Conservation (phyloP, 2,797 vertebrate species). For the Enteromius viviparus region DNA sequence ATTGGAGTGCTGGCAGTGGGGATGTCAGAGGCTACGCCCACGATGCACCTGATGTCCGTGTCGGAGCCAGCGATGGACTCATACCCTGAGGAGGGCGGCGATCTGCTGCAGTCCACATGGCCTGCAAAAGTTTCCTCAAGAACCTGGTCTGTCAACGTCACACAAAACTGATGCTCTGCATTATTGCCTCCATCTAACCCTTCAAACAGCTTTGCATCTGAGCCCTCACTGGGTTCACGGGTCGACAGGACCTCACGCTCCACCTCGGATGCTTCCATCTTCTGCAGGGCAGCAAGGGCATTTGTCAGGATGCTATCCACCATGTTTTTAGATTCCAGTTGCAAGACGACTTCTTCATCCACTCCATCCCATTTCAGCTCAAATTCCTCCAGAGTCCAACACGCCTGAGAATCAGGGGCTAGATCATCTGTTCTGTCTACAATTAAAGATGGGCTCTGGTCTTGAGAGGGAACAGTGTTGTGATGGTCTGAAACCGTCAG, state of each 20-base stretch:
- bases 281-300: slow-evolving; percentile 59
- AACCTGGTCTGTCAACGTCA: slow-evolving; percentile 29
- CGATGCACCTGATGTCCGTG: slow-evolving; percentile 61
- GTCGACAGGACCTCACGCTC: neutral
- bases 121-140: slow-evolving; percentile 43
- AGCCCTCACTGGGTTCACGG: slow-evolving; percentile 22
- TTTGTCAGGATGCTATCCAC: slow-evolving; percentile 62
- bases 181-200: slow-evolving; percentile 14
- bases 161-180: slow-evolving; percentile 25
- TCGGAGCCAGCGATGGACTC: slow-evolving; percentile 67
- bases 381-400: neutral
- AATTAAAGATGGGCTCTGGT: neutral
- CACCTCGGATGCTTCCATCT: slow-evolving; percentile 48
- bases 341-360: slow-evolving; percentile 47
- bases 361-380: neutral
- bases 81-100: slow-evolving; percentile 63
- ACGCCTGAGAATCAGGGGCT: slow-evolving; percentile 8
- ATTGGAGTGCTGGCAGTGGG: slow-evolving; percentile 22
- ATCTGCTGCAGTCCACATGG: slow-evolving; percentile 55
- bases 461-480: neutral
- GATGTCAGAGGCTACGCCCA: slow-evolving; percentile 48
- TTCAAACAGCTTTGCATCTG: slow-evolving; percentile 20
- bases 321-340: slow-evolving; percentile 58
- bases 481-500: neutral
- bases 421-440: neutral